Evolutionary conservation across 2,113 vertebrate genomes (phyloP), one percentile per base, ranked within the genome.

Genomic region (Bubo blakistoni): DNA sequence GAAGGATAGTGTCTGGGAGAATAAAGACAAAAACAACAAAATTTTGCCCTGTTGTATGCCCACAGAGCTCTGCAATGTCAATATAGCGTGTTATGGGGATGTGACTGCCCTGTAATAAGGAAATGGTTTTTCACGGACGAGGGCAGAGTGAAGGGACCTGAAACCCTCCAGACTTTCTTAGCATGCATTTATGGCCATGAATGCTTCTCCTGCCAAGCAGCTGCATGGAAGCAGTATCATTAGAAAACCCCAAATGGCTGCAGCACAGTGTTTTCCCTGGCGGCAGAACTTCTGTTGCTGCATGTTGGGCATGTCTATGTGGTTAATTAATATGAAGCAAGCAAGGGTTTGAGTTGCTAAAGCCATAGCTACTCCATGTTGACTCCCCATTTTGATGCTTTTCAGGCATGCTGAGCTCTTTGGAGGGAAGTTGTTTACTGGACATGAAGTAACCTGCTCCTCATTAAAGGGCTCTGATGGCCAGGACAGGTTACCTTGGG

Each of bases 271-370:
- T 11, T 96, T 91, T 92, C 62, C 65, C 74, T 95, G 91, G 63
- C 38, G 0, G 91, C 91, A 95, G 89, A 90, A 46, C 86, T 95
- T 94, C 36, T 81, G 88, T 92, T 20, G 25, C 66, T 96, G 91
- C 81, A 40, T 36, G 78, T 92, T 91, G 87, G 84, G 82, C 81
- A 51, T 70, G 88, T 86, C 76, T 86, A 34, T 4, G 8, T 88
- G 72, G 24, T 90, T 96, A 94, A 93, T 92, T 94, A 97, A 83
- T 62, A 74, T 96, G 95, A 94, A 92, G 95, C 88, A 93, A 96
- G 82, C 51, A 62, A 77, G 57, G 21, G 59, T 96, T 92, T 77
- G 85, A 80, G 93, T 92, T 95, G 81, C 96, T 96, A 90, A 96
- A 95, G 87, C 57, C 0, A 0, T 91, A 81, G 40, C 61, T 85